Evolutionary conservation across 2,797 vertebrate species (phyloP), one percentile per base, ranked within the genome.

Genomic region (Pipistrellus pygmaeus): DNA sequence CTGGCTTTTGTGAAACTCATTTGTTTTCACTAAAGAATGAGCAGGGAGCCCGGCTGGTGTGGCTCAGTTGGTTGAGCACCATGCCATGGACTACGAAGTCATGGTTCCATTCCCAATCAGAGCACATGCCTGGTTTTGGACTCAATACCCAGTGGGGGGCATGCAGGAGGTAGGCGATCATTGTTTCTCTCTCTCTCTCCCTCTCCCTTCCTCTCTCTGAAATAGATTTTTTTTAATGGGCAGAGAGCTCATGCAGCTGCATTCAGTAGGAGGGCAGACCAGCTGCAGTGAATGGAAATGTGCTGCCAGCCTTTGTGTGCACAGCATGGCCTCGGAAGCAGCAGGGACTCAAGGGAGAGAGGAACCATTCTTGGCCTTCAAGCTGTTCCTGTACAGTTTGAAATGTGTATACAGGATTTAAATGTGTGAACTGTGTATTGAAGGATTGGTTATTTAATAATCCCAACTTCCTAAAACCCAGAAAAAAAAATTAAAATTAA

Each of bases 401-500:
- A 85, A 66, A n/a, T 23, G n/a, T 84, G 48, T 38, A 41, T 38
- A 51, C 6, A 60, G 60, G 48, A 38, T 20, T 60, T 71, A 53
- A 44, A 62, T 83, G 60, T 27, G 2, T 41, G 32, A 23, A 51
- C 21, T n/a, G 23, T 51, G 30, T 64, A 32, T 25, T 60, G n/a
- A 73, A 92, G 81, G 80, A 75, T 9, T 41, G 27, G 27, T 80
- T 88, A 51, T 88, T 21, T 66, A 80, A 89, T 32, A 60, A 92
- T 48, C 11, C 48, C 48, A 80, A 72, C 38, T 85, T 80, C 23
- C n/a, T 85, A 32, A 27, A 71, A 71, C 35, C 25, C 18, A 84
- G 84, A 60, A 88, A 57, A n/a, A 57, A 35, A 60, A 71, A 68
- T 75, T 77, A 71, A 84, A 77, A 68, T 81, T n/a, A 94, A 82